Evolutionary conservation across 1,140 invertebrate genomes (phyloP), one percentile per base, ranked within the genome.

Genomic region (Nephila pilipes): DNA sequence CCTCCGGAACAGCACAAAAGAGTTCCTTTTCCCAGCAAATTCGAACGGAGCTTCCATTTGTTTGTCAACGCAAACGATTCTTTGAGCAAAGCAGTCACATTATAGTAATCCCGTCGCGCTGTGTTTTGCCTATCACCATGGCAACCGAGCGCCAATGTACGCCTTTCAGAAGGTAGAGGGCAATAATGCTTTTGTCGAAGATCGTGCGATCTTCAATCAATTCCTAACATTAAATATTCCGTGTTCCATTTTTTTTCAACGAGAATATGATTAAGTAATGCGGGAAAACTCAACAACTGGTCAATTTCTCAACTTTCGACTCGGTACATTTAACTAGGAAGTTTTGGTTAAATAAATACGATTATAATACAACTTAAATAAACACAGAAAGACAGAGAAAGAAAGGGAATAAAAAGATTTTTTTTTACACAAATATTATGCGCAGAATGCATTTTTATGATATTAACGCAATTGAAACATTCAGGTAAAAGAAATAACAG

Each of bases 81-180:
- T 75, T 32, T 83, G 54, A 83, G 54, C 81, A 55, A 83, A 83
- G 81, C 81, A 83, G 46, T 32, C 22, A 55, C 54, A 83, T 55
- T 46, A 16, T 55, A 83, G n/a, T 54, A 54, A 83, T 83, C 81
- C 81, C 32, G 20, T 83, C 80, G 38, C 80, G 38, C 38, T 55
- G 57, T 87, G 85, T 63, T 87, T 58, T 60, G 25, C 32, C 29
- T 25, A 36, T 88, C 22, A 29, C 65, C 87, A 88, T 88, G 63
- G 38, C 14, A 88, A 88, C 87, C 22, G 6, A 54, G n/a, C 22
- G 80, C 46, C 69, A 57, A 83, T 57, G 80, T 83, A 46, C 5
- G 80, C n/a, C 54, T 88, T 69, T 38, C 32, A 69, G 87, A 36
- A 75, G 65, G 87, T 88, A 88, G 12, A 75, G 87, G 87, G 32